Evolutionary conservation across 2,113 vertebrate genomes (phyloP).

Genomic region (Scortum barcoo): DNA sequence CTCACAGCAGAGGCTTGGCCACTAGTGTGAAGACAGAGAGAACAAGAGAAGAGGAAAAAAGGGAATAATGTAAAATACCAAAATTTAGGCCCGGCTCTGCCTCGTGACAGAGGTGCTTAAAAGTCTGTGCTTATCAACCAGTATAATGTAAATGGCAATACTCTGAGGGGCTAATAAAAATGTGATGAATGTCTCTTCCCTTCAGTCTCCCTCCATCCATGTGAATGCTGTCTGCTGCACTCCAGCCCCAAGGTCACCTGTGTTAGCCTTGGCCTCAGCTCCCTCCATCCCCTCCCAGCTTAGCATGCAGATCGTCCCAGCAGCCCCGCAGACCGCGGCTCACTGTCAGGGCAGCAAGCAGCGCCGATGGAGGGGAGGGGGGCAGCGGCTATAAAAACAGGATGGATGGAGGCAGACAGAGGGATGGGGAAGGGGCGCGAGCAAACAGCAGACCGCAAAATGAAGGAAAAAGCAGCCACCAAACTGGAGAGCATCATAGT

Average conservation of each 20-base stretch:
- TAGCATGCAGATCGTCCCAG: conserved; percentile 53
- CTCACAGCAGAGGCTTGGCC: conserved; percentile 40
- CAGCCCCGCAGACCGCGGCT: conserved; percentile 52
- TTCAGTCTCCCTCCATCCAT: conserved; percentile 24
- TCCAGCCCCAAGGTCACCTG: conserved; percentile 65
- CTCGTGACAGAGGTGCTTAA: conserved; percentile 41
- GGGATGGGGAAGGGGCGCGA: conserved; percentile 5
- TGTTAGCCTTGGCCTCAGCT: conserved; percentile 59
- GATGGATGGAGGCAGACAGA: conserved; percentile 44
- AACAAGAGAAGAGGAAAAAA: conserved; percentile 13
- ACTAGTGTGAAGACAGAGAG: conserved; percentile 38
- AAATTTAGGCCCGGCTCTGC: conserved; percentile 19
- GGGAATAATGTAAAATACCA: conserved; percentile 34
- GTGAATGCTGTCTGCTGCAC: conserved; percentile 36
- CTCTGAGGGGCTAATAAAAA: conserved; percentile 51
- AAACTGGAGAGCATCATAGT: conserved; percentile 20
- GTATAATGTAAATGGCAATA: conserved; percentile 49
- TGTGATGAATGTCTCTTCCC: conserved; percentile 49
- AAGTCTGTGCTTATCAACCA: conserved; percentile 35
- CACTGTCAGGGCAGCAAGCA: conserved; percentile 57
- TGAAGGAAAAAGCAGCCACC: conserved; percentile 21
- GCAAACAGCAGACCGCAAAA: conserved; percentile 8
- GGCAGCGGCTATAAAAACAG: conserved; percentile 57
- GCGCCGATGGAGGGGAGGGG: conserved; percentile 34
- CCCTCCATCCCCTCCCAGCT: conserved; percentile 39